Base-by-base conservation (phyloP, 2,113 vertebrate genomes). In the Paracanthobrama guichenoti region DNA sequence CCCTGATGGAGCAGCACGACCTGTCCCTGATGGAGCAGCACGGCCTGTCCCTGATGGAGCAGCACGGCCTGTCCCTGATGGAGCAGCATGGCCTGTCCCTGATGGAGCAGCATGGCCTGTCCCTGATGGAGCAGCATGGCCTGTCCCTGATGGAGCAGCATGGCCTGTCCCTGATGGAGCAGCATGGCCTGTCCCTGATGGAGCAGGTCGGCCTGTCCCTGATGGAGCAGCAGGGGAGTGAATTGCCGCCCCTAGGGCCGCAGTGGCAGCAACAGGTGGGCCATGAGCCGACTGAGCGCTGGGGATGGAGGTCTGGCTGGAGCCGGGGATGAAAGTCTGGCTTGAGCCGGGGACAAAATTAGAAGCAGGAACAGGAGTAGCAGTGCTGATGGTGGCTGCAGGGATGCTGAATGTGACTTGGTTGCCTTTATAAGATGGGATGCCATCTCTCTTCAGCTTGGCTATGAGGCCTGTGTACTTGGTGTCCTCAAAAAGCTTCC, bases 401-500 rank as follows among this genome's bases (percentile, higher is more conserved):
- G 95, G 93, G 85, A 95, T 95, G 55, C 95, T 96, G 91, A 99
- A 82, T 90, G 97, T 97, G 90, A 97, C 95, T 28, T 95, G 94
- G 81, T 95, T 97, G 87, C 96, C 95, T 86, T 94, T 94, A 85
- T 97, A 97, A 87, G 94, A 88, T 12, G 97, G 96, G 87, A 96
- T 89, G 16, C 96, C 95, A 79, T 99, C 98, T 0, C 88, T 95
- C 91, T 98, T 98, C 87, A 99, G 93, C 92, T 98, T 99, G 89
- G 97, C 97, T 59, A 99, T 97, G 66, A 99, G 95, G 14, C 96
- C 95, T 0, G 96, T 97, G 89, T 99, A 99, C 86, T 99, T 99
- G 13, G 98, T 99, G 87, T 99, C 98, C 90, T 98, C 97, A 74
- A 99, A 96, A 80, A 99, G 95, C 71, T 95, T 97, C 13, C 98